phyloP scores from a whole-genome alignment of 53 echinoderm and acorn worm genomes.

The Echinarachnius parma region DNA sequence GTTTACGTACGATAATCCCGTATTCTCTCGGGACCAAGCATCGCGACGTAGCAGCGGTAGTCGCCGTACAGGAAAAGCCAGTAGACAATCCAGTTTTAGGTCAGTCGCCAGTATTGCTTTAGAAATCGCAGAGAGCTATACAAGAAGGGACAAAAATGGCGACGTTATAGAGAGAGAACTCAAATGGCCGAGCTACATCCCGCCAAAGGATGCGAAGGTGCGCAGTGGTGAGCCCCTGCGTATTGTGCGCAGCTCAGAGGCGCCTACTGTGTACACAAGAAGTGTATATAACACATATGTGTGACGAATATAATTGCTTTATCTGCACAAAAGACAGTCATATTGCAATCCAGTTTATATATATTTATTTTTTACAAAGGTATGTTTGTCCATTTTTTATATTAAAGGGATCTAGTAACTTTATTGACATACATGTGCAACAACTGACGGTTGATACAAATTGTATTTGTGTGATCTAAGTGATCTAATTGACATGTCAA shows the following conservation, averaged over 20 bases:
- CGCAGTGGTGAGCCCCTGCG: slow-evolving; percentile 54
- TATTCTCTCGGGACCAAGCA: slow-evolving; percentile 61
- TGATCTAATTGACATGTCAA: too few species aligned
- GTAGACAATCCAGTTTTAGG: slow-evolving; percentile 89
- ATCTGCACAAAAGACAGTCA: too few species aligned
- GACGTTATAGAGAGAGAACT: slow-evolving; percentile 45
- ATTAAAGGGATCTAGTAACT: too few species aligned
- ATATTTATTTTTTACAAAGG: too few species aligned
- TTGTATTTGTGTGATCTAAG: too few species aligned
- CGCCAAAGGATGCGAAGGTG: slow-evolving; percentile 52
- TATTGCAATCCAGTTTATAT: too few species aligned
- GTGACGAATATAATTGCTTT: too few species aligned
- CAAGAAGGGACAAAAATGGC: slow-evolving; percentile 25
- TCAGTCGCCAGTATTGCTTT: slow-evolving; percentile 83
- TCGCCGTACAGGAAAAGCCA: slow-evolving; percentile 31
- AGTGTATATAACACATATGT: slow-evolving; percentile 57
- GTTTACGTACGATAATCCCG: slow-evolving; percentile 92
- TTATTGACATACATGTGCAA: too few species aligned
- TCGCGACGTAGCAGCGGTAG: slow-evolving; percentile 50
- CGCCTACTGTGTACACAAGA: slow-evolving; percentile 29
- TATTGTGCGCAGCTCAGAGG: slow-evolving; percentile 48
- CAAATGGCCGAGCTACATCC: slow-evolving; percentile 70
- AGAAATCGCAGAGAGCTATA: slow-evolving; percentile 58
- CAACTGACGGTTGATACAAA: too few species aligned
- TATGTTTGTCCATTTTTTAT: too few species aligned